Conservation (phyloP, 2,888 invertebrate genomes). For the Caenorhabditis sp. region DNA sequence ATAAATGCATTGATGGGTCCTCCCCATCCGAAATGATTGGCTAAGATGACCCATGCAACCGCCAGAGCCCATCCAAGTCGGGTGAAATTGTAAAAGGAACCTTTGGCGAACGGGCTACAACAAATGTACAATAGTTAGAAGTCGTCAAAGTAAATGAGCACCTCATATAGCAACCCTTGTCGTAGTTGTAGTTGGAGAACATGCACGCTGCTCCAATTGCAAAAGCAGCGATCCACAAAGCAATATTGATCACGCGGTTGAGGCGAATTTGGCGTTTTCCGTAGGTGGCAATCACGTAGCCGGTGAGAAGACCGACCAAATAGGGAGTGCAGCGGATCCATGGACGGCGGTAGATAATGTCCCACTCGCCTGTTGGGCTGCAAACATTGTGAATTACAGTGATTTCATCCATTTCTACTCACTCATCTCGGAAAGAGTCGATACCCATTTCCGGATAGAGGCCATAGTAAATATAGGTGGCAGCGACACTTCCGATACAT, state of each 20-base stretch:
- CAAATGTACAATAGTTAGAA: too few relatives aligned
- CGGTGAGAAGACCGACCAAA: conserved; percentile 79
- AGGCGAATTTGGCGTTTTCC: conserved; percentile 38
- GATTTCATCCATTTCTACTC: not conserved
- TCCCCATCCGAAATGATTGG: conserved; percentile 80
- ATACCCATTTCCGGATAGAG: conserved; percentile 10
- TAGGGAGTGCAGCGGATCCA: conserved; percentile 79
- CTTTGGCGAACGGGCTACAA: conserved; percentile 21
- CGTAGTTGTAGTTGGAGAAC: conserved; percentile 41
- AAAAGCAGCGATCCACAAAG: conserved; percentile 43
- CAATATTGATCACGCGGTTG: conserved; percentile 26
- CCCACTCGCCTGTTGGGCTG: conserved; percentile 16
- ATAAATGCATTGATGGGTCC: conserved; percentile 73
- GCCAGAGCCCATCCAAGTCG: conserved; percentile 80
- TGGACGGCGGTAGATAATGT: conserved; percentile 27
- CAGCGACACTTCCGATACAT: conserved; percentile 39
- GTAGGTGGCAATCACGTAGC: conserved; percentile 70
- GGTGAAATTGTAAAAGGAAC: conserved; percentile 54
- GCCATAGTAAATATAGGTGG: conserved; percentile 32
- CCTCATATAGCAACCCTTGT: conserved; percentile 42
- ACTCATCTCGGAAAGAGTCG: conserved; percentile 38
- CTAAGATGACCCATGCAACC: conserved; percentile 80
- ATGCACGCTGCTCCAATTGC: conserved; percentile 44
- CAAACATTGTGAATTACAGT: not conserved
- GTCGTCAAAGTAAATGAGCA: too few relatives aligned